Evolutionary conservation across 1,140 invertebrate species (phyloP).

Genomic region (Saccostrea cuccullata): DNA sequence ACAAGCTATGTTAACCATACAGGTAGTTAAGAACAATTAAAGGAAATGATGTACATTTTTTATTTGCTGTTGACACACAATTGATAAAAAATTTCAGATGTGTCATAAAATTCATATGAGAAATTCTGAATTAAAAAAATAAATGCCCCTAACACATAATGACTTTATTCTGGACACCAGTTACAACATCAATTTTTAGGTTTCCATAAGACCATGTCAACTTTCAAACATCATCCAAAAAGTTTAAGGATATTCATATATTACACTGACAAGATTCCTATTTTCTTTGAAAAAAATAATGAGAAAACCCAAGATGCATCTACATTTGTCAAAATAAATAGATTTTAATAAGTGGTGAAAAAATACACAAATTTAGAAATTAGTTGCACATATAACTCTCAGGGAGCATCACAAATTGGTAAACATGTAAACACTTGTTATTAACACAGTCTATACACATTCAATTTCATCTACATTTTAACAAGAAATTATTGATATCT

Average conservation of each 20-base stretch:
- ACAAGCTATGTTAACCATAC: no score
- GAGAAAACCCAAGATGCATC: no score
- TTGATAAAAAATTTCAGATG: background rate
- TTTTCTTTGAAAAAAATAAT: background rate
- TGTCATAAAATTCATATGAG: constrained; percentile 18
- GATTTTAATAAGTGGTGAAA: no score
- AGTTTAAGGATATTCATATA: background rate
- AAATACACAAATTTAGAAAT: no score
- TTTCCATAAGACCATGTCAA: background rate
- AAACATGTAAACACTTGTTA: no score
- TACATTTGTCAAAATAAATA: background rate
- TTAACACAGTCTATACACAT: background rate
- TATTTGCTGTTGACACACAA: constrained; percentile 10
- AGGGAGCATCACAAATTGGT: no score
- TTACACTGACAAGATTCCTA: background rate
- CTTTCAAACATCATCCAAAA: background rate
- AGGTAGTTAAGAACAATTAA: background rate
- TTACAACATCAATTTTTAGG: background rate
- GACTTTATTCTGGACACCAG: background rate
- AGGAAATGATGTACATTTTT: background rate
- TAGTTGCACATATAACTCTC: no score
- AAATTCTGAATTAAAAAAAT: background rate
- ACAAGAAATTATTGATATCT: background rate
- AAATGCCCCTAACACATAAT: constrained; percentile 20
- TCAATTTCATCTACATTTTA: background rate